phyloP scores from a whole-genome alignment of 2,113 vertebrate species.

The Herpetotheres cachinnans region DNA sequence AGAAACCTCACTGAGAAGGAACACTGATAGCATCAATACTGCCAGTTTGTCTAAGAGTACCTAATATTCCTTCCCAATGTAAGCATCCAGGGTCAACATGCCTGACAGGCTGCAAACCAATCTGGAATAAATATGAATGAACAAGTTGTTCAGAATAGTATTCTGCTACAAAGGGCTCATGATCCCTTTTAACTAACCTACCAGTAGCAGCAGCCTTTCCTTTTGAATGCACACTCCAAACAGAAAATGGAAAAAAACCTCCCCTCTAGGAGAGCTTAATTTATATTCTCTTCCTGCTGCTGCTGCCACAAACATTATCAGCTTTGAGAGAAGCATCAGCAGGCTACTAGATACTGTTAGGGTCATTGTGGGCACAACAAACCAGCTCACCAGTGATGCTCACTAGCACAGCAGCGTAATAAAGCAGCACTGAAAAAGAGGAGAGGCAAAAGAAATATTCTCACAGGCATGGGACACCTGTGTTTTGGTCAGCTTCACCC shows the following conservation, averaged over 20 bases:
- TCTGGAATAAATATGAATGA: not conserved
- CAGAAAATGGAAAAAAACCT: not conserved
- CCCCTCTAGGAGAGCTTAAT: not conserved
- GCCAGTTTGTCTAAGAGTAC: not conserved
- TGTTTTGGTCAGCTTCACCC: not conserved
- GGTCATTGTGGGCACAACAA: not conserved
- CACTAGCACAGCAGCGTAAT: not conserved
- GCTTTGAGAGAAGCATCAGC: not conserved
- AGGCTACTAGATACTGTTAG: constrained; percentile 29
- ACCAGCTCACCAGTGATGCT: not conserved
- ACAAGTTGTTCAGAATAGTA: not conserved
- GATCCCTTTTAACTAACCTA: not conserved
- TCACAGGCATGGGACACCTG: not conserved
- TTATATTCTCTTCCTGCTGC: constrained; percentile 18
- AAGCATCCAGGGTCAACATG: not conserved
- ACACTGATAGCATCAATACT: constrained; percentile 1
- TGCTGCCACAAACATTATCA: not conserved
- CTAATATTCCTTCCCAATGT: not conserved
- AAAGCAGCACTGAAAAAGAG: not conserved
- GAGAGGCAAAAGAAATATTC: not conserved
- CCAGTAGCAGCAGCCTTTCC: not conserved
- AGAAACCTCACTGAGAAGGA: constrained; percentile 4
- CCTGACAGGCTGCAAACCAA: constrained; percentile 1
- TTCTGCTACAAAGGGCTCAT: not conserved
- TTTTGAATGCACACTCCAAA: not conserved